Conservation (phyloP, 2,113 vertebrate species). For the Nettapus auritus region DNA sequence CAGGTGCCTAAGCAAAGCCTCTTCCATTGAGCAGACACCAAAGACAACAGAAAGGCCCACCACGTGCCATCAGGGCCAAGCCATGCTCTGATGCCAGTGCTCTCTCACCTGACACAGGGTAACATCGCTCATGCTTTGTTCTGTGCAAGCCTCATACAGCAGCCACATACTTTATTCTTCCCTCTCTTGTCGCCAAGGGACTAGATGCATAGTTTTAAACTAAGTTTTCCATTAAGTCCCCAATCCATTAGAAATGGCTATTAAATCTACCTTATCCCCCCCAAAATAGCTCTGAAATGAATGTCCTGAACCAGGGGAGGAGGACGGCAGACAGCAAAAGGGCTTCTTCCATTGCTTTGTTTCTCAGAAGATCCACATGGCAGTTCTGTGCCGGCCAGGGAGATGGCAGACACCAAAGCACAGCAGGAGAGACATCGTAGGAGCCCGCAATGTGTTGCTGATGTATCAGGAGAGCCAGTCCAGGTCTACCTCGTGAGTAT, state of each 20-base stretch:
- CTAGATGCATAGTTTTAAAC: neutral
- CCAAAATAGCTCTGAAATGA: neutral
- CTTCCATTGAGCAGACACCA: neutral
- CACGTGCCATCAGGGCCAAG: neutral
- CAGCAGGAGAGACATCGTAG: neutral
- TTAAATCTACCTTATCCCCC: neutral
- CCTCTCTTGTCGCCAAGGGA: neutral
- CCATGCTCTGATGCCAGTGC: neutral
- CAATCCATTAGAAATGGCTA: neutral
- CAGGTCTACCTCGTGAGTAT: neutral
- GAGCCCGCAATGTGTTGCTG: neutral
- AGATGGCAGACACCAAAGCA: neutral
- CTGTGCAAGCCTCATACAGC: neutral
- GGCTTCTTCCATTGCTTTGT: neutral
- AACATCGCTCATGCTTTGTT: neutral
- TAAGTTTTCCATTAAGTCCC: neutral
- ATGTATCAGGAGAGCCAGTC: neutral
- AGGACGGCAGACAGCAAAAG: neutral
- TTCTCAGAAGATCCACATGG: neutral
- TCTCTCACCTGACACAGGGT: neutral
- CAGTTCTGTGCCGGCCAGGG: neutral
- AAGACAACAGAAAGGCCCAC: neutral
- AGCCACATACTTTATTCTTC: neutral
- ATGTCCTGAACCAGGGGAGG: neutral
- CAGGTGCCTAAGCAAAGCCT: neutral